phyloP scores from a whole-genome alignment of 2,113 vertebrate species.

The Anguilla japonica region DNA sequence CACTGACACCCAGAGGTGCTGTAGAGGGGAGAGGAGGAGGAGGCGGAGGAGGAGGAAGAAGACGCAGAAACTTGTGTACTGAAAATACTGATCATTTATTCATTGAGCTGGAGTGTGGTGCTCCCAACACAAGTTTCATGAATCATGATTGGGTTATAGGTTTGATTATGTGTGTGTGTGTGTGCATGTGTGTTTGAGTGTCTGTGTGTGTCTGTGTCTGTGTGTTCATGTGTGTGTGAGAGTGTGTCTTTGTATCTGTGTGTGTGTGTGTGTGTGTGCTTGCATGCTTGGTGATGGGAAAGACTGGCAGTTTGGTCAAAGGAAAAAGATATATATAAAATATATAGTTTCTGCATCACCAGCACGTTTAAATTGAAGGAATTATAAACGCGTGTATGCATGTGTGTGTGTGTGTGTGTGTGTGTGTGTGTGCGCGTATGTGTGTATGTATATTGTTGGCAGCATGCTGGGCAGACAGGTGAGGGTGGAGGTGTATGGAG shows the following conservation, averaged over 20 bases:
- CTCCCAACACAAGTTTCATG: constrained; percentile 40
- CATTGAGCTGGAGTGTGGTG: constrained; percentile 54
- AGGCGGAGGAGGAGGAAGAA: constrained; percentile 30
- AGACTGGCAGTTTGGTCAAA: not conserved
- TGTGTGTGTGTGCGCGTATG: not conserved
- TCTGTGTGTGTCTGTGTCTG: constrained; percentile 22
- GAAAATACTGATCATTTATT: constrained; percentile 61
- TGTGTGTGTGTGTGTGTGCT: constrained; percentile 24
- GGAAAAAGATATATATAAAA: not conserved
- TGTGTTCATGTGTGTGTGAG: constrained; percentile 27
- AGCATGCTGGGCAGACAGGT: not conserved
- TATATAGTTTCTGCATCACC: not conserved
- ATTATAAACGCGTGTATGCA: not conserved
- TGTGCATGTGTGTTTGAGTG: not conserved
- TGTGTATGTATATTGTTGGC: not conserved
- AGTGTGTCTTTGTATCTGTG: not conserved
- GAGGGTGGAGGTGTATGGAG: not conserved
- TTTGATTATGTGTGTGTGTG: not conserved
- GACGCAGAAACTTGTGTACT: constrained; percentile 43
- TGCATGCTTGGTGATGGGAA: not conserved
- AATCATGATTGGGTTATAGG: constrained; percentile 53
- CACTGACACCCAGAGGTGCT: not conserved
- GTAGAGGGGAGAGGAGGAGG: not conserved
- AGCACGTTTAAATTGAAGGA: not conserved
- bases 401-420: not conserved